These are phyloP conservation scores for Taeniopygia guttata DNA, from an alignment of 2,797 vertebrate species.

Conservation along the genomic window DNA sequence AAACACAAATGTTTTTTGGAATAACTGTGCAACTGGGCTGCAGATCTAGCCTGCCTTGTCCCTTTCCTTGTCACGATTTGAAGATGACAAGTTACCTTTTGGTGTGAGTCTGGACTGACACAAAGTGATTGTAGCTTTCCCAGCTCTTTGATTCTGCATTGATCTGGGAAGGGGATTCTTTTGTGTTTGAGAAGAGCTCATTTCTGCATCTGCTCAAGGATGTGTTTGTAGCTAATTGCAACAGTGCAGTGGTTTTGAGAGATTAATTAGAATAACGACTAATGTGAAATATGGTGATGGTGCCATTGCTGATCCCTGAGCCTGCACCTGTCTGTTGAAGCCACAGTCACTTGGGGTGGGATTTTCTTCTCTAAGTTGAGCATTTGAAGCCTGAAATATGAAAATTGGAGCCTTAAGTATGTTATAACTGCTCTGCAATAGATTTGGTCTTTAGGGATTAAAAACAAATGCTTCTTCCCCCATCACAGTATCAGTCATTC, in stretches of 20 bases:
- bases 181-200: background rate
- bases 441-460: background rate
- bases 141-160: background rate
- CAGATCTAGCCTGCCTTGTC: background rate
- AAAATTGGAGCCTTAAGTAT: background rate
- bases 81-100: background rate
- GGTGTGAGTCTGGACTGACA: background rate
- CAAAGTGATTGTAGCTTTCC: background rate
- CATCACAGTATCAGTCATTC: conserved; percentile 85
- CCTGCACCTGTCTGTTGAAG: background rate
- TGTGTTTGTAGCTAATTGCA: background rate
- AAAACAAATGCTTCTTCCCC: background rate
- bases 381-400: background rate
- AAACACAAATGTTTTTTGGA: background rate
- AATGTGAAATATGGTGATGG: background rate
- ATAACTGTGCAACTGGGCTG: background rate
- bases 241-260: background rate
- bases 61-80: background rate
- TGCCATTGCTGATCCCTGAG: background rate
- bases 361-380: background rate
- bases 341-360: background rate
- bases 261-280: background rate
- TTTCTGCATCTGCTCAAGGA: background rate
- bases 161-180: background rate
- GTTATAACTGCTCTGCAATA: background rate